These are phyloP conservation scores for Nicator chloris DNA, from an alignment of 2,113 vertebrate genomes.

Conservation along the genomic window DNA sequence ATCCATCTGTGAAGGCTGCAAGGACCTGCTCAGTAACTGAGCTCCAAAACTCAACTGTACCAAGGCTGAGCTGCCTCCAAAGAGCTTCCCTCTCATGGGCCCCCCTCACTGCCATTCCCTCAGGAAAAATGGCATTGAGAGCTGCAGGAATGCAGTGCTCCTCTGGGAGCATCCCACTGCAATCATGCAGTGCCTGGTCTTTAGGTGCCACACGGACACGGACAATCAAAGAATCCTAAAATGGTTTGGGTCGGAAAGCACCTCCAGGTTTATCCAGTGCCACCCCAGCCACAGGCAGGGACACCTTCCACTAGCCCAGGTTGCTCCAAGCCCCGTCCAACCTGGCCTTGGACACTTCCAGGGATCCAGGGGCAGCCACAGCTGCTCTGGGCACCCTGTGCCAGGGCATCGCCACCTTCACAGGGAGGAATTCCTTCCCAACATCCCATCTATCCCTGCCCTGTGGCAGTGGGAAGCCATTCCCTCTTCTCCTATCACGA, in stretches of 20 bases:
- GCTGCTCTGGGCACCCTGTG: background rate
- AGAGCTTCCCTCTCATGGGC: background rate
- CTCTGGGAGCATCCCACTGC: background rate
- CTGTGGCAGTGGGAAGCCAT: background rate
- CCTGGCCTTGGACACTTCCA: background rate
- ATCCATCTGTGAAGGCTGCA: background rate
- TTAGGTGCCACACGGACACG: fast-evolving
- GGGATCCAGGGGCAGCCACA: background rate
- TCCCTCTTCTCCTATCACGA: background rate
- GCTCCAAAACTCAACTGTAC: background rate
- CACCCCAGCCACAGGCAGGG: background rate
- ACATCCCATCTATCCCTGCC: background rate
- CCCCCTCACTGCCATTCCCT: fast-evolving
- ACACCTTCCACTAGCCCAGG: background rate
- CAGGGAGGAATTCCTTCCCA: background rate
- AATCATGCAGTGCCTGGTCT: background rate
- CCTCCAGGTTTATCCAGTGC: too few species aligned
- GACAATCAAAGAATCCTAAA: background rate
- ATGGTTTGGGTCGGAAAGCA: background rate
- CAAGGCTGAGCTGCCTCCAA: background rate
- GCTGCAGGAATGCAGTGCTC: background rate
- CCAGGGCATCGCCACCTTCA: fast-evolving
- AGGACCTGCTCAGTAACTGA: background rate
- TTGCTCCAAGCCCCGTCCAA: fast-evolving
- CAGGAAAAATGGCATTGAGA: fast-evolving